Conservation (phyloP, 2,797 vertebrate species). For the Schizopygopsis malacanthus region DNA sequence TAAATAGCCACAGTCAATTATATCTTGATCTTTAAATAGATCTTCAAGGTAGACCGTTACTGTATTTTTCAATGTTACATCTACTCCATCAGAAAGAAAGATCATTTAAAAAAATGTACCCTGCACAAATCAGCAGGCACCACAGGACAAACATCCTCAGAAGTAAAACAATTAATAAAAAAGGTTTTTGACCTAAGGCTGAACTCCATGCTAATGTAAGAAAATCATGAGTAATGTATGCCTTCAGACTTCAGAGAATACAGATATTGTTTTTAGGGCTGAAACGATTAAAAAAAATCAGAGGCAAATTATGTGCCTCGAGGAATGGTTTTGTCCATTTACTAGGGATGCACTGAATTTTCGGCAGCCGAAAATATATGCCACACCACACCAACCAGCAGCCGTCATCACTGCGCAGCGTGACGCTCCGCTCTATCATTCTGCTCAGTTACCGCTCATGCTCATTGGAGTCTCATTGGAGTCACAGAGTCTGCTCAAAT, state of each 20-base stretch:
- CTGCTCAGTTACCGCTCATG: too few relatives aligned
- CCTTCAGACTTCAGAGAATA: conserved; percentile 31
- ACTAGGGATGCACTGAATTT: too few relatives aligned
- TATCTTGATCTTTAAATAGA: not conserved
- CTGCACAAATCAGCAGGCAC: not conserved
- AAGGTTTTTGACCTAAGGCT: not conserved
- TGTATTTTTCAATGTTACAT: not conserved
- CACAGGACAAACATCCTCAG: not conserved
- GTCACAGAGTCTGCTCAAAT: too few relatives aligned
- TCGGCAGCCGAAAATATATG: too few relatives aligned
- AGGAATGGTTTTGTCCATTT: too few relatives aligned
- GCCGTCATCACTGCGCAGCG: too few relatives aligned
- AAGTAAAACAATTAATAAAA: not conserved
- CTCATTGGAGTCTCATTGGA: too few relatives aligned
- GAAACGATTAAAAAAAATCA: too few relatives aligned
- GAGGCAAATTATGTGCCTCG: too few relatives aligned
- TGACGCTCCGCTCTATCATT: too few relatives aligned
- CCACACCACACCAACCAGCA: too few relatives aligned
- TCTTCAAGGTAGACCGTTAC: not conserved
- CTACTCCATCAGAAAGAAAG: not conserved
- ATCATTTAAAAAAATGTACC: not conserved
- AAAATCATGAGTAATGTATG: conserved; percentile 6
- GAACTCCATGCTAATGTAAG: not conserved
- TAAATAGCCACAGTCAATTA: conserved; percentile 32
- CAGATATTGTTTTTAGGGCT: conserved; percentile 13